phyloP scores from a whole-genome alignment of 2,888 invertebrate species.

The Pogonocherus hispidulus region DNA sequence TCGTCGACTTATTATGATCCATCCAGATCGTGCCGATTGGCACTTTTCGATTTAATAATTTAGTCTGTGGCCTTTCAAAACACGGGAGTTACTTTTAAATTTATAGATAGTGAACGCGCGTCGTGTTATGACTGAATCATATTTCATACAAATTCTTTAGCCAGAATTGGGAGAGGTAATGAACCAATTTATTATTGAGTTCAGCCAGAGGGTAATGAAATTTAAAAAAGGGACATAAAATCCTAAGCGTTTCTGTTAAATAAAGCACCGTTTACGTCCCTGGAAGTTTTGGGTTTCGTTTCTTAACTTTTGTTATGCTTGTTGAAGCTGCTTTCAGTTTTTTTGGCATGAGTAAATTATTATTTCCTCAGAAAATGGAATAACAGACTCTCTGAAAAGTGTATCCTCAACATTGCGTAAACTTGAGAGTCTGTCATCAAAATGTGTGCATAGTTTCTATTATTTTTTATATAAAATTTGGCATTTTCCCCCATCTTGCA shows the following conservation, averaged over 20 bases:
- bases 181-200: constrained; percentile 13
- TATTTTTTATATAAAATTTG: too few relatives aligned
- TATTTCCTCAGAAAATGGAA: too few relatives aligned
- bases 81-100: constrained; percentile 49
- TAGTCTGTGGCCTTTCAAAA: constrained; percentile 54
- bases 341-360: too few relatives aligned
- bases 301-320: too few relatives aligned
- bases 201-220: constrained; percentile 12
- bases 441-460: too few relatives aligned
- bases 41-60: constrained; percentile 48
- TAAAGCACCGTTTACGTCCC: constrained; percentile 11
- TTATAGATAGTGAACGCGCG: constrained; percentile 33
- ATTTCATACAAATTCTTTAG: constrained; percentile 26
- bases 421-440: too few relatives aligned
- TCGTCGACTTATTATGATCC: too few relatives aligned
- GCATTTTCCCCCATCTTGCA: too few relatives aligned
- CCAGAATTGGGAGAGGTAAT: constrained; percentile 28
- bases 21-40: constrained; percentile 48
- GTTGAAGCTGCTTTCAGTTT: too few relatives aligned
- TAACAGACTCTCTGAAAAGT: too few relatives aligned
- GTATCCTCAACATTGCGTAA: too few relatives aligned
- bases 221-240: constrained; percentile 22
- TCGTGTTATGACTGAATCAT: constrained; percentile 38
- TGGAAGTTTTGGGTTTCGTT: too few relatives aligned
- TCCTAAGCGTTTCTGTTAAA: constrained; percentile 17